phyloP scores from a whole-genome alignment of 2,113 vertebrate genomes.

The Anoplopoma fimbria region DNA sequence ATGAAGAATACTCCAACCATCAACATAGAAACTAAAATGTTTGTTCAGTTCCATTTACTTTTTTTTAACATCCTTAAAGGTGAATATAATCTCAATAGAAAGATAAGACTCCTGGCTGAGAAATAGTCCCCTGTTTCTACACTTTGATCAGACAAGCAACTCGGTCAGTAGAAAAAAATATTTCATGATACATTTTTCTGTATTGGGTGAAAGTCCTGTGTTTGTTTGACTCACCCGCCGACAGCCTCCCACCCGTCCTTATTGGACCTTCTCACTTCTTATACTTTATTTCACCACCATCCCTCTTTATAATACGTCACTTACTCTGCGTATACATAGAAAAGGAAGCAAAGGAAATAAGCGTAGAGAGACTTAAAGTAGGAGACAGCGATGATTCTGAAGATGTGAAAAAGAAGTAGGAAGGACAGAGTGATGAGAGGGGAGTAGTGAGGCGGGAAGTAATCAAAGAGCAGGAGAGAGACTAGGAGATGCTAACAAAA shows the following conservation, averaged over 20 bases:
- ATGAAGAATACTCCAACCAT: not conserved
- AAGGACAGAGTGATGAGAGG: constrained; percentile 43
- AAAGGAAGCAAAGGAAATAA: not conserved
- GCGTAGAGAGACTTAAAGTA: not conserved
- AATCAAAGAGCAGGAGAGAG: constrained; percentile 49
- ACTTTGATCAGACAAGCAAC: too few species aligned
- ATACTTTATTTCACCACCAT: too few species aligned
- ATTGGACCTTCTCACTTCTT: too few species aligned
- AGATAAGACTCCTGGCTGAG: not conserved
- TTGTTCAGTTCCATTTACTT: not conserved
- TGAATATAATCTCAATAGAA: not conserved
- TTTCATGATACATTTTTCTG: too few species aligned
- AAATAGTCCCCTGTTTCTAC: not conserved
- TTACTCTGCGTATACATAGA: too few species aligned
- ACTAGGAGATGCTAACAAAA: constrained; percentile 50
- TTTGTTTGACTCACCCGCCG: too few species aligned
- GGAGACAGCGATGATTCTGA: constrained; percentile 19
- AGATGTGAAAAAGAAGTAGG: constrained; percentile 15
- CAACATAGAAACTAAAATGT: not conserved
- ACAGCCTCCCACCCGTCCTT: too few species aligned
- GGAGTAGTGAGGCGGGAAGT: constrained; percentile 20
- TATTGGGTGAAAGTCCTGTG: not conserved
- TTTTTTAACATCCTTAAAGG: not conserved
- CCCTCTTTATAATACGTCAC: too few species aligned
- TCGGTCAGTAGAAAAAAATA: too few species aligned